Evolutionary conservation across 1,140 invertebrate genomes (phyloP).

Genomic region (Ericerus pela): DNA sequence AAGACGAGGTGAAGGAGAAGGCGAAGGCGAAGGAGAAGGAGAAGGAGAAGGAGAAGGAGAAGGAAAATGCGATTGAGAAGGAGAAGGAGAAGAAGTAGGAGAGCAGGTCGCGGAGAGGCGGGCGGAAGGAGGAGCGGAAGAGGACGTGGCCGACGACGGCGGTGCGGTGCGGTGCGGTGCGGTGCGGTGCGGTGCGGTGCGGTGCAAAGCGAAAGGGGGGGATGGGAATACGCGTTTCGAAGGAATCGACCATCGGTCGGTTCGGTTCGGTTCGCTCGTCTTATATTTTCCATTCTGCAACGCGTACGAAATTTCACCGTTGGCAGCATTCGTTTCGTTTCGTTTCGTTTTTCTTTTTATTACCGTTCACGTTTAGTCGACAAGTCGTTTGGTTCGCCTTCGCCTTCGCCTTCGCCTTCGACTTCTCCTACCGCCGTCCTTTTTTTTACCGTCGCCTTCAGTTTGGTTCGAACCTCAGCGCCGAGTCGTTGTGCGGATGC

Average conservation of each 20-base stretch:
- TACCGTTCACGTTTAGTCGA: background rate
- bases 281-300: background rate
- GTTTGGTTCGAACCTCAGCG: conserved; percentile 1
- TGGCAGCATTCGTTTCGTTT: conserved; percentile 7
- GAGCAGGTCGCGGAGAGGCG: background rate
- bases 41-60: background rate
- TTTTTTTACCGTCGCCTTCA: background rate
- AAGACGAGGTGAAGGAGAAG: background rate
- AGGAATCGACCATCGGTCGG: conserved; percentile 1
- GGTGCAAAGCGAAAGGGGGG: background rate
- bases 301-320: conserved; percentile 11
- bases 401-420: background rate
- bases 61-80: background rate
- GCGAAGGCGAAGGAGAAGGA: background rate
- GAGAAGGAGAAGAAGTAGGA: background rate
- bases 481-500: background rate
- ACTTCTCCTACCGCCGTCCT: background rate
- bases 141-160: background rate
- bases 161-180: conserved; percentile 14
- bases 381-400: background rate
- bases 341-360: background rate
- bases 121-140: background rate
- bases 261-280: background rate
- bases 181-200: conserved; percentile 13
- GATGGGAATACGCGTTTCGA: background rate